Percentiles rank a stretch among this genome's conserved stretches.
These are phyloP conservation scores for Drosophila mimica DNA, from an alignment of 2,888 invertebrate species.

Conservation along the genomic window DNA sequence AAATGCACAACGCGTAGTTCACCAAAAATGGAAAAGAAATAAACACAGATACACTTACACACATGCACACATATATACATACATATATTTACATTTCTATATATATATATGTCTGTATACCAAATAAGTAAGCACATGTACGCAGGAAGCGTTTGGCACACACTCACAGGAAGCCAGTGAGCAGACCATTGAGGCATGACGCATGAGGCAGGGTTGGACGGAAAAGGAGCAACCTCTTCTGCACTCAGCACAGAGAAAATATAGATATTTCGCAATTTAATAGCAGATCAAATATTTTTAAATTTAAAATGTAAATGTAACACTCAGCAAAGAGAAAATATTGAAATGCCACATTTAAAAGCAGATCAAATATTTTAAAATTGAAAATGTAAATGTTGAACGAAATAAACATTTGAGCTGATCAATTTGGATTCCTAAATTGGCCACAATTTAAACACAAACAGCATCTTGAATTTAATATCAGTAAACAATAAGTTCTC, in stretches of 20 bases:
- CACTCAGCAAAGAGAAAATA: conserved; percentile 23
- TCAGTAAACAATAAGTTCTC: not conserved
- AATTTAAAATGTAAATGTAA: not conserved
- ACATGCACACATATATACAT: conserved; percentile 13
- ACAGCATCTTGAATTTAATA: too few species aligned
- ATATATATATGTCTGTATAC: conserved; percentile 5
- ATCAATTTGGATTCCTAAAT: not conserved
- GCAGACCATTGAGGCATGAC: conserved; percentile 43
- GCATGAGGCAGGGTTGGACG: not conserved
- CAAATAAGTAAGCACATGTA: conserved; percentile 62
- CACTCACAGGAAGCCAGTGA: conserved; percentile 59
- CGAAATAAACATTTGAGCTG: too few species aligned
- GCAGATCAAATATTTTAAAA: not conserved
- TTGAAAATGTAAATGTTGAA: not conserved
- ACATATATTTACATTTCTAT: conserved; percentile 7
- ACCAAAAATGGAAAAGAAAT: conserved; percentile 45
- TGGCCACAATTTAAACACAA: too few species aligned
- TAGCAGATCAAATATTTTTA: not conserved
- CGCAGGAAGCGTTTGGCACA: conserved; percentile 49
- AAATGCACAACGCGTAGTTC: conserved; percentile 77
- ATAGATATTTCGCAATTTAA: conserved; percentile 1
- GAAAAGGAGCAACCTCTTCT: conserved; percentile 4
- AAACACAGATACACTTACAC: conserved; percentile 1
- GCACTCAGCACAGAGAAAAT: conserved; percentile 29
- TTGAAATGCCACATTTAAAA: not conserved